Conservation (phyloP, 2,797 vertebrate species). For the Hozukius guyotensis region DNA sequence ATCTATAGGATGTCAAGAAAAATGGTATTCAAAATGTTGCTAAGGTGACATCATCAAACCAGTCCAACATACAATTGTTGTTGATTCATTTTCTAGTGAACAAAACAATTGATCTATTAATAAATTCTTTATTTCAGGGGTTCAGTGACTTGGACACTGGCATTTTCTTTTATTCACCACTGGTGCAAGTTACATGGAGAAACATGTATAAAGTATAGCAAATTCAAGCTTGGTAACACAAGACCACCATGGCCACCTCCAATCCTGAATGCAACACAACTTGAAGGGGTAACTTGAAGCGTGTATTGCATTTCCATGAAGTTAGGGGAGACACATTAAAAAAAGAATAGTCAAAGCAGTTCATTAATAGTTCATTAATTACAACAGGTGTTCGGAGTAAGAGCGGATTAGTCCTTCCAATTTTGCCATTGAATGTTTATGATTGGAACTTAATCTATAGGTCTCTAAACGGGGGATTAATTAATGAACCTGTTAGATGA, state of each 20-base stretch:
- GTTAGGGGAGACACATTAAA: too few species aligned
- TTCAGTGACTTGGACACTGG: neutral
- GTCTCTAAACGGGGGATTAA: neutral
- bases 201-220: neutral
- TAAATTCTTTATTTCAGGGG: neutral
- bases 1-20: neutral
- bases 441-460: neutral
- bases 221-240: neutral
- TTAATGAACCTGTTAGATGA: neutral
- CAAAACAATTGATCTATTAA: neutral
- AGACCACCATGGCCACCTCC: neutral
- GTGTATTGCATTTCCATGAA: neutral
- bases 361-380: neutral
- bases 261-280: neutral
- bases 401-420: neutral
- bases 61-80: neutral
- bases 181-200: neutral
- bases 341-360: too few species aligned
- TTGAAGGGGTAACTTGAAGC: neutral
- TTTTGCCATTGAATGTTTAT: slow-evolving; percentile 22
- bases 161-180: neutral
- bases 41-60: neutral
- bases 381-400: neutral
- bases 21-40: neutral
- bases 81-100: neutral